Evolutionary conservation across 2,797 vertebrate genomes (phyloP).

Genomic region (Diplodus puntazzo): DNA sequence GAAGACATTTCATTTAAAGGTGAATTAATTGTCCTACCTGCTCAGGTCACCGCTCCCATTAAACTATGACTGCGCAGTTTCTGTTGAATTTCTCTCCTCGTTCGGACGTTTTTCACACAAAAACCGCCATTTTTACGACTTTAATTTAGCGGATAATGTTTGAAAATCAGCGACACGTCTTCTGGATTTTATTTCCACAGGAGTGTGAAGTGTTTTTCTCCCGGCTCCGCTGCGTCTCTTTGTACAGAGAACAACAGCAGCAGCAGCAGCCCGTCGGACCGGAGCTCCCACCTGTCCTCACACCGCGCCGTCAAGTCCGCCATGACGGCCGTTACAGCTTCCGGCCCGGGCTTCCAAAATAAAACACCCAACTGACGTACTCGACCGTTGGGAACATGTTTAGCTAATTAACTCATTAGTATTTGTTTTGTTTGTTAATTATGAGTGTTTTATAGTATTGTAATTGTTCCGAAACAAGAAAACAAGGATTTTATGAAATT

Average conservation of each 20-base stretch:
- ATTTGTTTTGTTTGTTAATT: too few species aligned
- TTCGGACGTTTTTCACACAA: constrained; percentile 26
- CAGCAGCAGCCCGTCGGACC: constrained; percentile 55
- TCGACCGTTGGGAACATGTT: not conserved
- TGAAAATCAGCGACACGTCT: rapidly evolving
- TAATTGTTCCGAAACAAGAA: too few species aligned
- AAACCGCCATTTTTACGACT: not conserved
- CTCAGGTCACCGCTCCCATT: constrained; percentile 78
- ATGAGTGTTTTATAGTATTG: too few species aligned
- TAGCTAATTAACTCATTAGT: too few species aligned
- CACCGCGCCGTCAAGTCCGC: not conserved
- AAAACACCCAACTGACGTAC: constrained; percentile 10
- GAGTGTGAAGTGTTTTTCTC: not conserved
- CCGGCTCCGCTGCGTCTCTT: constrained; percentile 16
- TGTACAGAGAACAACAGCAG: constrained; percentile 58
- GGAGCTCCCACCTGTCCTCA: constrained; percentile 73
- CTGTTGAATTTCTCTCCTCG: constrained; percentile 2
- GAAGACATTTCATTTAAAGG: not conserved
- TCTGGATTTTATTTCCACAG: rapidly evolving
- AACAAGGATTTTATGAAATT: too few species aligned
- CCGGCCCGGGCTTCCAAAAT: constrained; percentile 33
- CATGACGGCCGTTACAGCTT: rapidly evolving
- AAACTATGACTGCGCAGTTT: constrained; percentile 73
- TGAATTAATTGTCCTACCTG: constrained; percentile 60
- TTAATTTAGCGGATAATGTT: not conserved